Conservation (phyloP, 35 echinoderm and acorn worm genomes). For the Patiria miniata region DNA sequence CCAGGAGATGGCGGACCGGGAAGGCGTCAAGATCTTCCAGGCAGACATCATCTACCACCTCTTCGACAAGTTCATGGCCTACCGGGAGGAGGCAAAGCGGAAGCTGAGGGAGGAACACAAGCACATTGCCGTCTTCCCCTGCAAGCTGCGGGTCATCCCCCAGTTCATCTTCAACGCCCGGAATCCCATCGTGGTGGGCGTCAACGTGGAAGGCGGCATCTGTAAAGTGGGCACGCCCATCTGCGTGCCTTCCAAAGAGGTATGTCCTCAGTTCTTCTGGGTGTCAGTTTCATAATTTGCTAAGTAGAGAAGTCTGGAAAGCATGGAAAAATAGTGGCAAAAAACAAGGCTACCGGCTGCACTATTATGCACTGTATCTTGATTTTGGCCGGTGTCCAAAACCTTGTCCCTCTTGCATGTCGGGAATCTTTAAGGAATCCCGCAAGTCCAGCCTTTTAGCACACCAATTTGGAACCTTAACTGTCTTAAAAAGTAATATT, state of each 20-base stretch:
- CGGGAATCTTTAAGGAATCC: no score
- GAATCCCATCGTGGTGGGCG: constrained; percentile 92
- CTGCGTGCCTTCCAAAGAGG: constrained; percentile 88
- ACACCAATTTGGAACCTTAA: no score
- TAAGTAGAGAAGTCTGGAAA: not conserved
- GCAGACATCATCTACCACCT: constrained; percentile 99
- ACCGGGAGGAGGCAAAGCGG: constrained; percentile 68
- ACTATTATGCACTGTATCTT: no score
- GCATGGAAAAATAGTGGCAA: not conserved
- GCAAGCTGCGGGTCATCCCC: constrained; percentile 78
- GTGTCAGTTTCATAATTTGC: not conserved
- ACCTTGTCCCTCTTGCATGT: no score
- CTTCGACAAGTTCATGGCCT: constrained; percentile 87
- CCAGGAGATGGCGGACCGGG: constrained; percentile 96
- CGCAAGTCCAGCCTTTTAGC: no score
- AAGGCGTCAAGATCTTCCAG: constrained; percentile 93
- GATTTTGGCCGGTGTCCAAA: no score
- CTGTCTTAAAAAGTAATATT: no score
- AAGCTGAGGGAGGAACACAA: constrained; percentile 84
- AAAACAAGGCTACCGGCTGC: no score
- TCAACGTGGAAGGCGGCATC: constrained; percentile 77
- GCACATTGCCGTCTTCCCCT: constrained; percentile 95
- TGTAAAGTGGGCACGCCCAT: constrained; percentile 95
- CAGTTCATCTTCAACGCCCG: constrained; percentile 91
- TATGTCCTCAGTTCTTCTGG: constrained; percentile 26